Evolutionary conservation across 1,140 invertebrate genomes (phyloP).

Genomic region (Phenacoccus solenopsis): DNA sequence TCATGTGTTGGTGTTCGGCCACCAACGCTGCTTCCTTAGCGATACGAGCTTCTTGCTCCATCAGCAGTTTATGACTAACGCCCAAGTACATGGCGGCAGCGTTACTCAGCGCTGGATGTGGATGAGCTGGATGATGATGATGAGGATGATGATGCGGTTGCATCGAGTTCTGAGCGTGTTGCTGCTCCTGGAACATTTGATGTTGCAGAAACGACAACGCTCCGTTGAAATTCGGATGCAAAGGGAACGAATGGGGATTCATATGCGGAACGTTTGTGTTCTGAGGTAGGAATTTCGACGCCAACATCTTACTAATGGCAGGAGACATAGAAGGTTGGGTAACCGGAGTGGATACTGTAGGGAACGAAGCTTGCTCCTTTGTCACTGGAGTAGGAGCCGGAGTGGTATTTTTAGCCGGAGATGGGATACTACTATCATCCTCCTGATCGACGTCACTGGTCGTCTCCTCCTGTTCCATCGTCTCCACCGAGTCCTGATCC

Average conservation of each 20-base stretch:
- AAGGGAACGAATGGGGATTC: constrained; percentile 24
- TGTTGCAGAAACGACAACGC: constrained; percentile 29
- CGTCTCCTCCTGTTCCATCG: constrained; percentile 55
- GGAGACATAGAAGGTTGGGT: constrained; percentile 46
- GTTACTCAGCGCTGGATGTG: constrained; percentile 40
- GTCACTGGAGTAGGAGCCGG: constrained; percentile 37
- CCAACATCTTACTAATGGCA: constrained; percentile 51
- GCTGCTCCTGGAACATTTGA: constrained; percentile 31
- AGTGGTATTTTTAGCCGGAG: constrained; percentile 43
- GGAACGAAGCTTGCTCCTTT: constrained; percentile 39
- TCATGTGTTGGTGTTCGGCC: constrained; percentile 36
- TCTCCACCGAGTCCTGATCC: constrained; percentile 54
- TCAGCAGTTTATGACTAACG: constrained; percentile 53
- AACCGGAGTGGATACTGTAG: constrained; percentile 36
- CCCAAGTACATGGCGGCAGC: constrained; percentile 62
- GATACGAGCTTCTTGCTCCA: constrained; percentile 59
- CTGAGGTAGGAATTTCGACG: constrained; percentile 48
- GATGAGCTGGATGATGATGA: constrained; percentile 33
- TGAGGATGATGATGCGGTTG: constrained; percentile 25
- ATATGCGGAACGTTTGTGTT: constrained; percentile 24
- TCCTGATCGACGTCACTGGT: constrained; percentile 51
- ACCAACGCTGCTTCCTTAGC: constrained; percentile 46
- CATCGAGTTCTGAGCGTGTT: constrained; percentile 15
- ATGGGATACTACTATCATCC: constrained; percentile 32
- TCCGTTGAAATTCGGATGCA: constrained; percentile 29